phyloP scores from a whole-genome alignment of 30 jellyfish, hydroid and myxozoan genomes.

The Aurelia sp. region DNA sequence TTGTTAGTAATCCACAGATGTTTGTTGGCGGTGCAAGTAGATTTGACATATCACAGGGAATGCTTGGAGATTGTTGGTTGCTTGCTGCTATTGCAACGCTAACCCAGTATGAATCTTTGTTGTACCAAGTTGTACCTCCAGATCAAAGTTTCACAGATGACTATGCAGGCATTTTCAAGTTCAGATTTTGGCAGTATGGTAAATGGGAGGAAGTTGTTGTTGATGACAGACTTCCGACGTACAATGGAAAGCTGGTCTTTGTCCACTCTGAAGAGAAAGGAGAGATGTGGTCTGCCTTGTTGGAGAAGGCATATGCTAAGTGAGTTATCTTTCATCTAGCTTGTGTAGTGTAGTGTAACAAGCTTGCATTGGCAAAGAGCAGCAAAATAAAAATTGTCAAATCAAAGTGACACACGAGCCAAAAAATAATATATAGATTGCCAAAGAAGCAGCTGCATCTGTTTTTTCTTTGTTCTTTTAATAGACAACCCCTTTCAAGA shows the following conservation, averaged over 20 bases:
- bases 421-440: too few species aligned
- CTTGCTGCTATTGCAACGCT: slow-evolving; percentile 97
- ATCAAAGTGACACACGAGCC: too few species aligned
- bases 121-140: slow-evolving; percentile 96
- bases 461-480: too few species aligned
- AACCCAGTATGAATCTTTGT: slow-evolving; percentile 79
- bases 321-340: slow-evolving; percentile 8
- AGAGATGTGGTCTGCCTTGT: slow-evolving; percentile 96
- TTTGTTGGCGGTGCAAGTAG: slow-evolving; percentile 99
- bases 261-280: slow-evolving; percentile 94
- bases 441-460: too few species aligned
- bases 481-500: too few species aligned
- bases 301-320: slow-evolving; percentile 99
- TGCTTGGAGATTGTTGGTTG: slow-evolving; percentile 99
- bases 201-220: slow-evolving; percentile 96
- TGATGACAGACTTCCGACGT: slow-evolving; percentile 98
- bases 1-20: slow-evolving; percentile 79
- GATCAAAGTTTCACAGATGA: slow-evolving; percentile 81
- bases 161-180: slow-evolving; percentile 90
- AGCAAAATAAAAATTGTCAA: too few species aligned
- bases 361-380: too few species aligned
- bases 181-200: slow-evolving; percentile 99
- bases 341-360: too few species aligned
- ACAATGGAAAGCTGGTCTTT: slow-evolving; percentile 88
- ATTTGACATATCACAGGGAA: slow-evolving; percentile 98